Base-by-base conservation (phyloP, 2,888 invertebrate species). In the Harpalus rubripes region DNA sequence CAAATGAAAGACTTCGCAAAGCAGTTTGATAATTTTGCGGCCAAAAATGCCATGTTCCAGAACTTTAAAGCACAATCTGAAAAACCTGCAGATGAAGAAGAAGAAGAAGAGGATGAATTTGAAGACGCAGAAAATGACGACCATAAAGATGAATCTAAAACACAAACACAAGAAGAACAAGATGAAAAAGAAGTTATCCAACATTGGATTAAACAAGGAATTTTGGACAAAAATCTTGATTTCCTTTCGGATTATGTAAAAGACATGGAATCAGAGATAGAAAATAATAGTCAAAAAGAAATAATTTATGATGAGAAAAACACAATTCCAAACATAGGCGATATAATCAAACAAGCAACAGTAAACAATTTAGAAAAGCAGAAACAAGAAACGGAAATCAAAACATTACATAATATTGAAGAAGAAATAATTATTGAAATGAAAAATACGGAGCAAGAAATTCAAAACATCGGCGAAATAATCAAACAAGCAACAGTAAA, bases 401-500 rank as follows among this genome's bases (percentile, higher is more conserved):
- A 32, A 32, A 3, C 5, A 32, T 1, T 4, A 32, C 0, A 32
- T 32, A 32, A 32, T 32, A 32, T 32, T 32, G 3, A 32, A 32
- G 32, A 32, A 32, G 5, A 32, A 16, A 32, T 7, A 39, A 72
- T 44, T 72, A 41, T 80, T 39, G 16, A 7, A n/a, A 65, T 41
- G 32, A 78, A 81, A 61, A 78, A 72, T 39, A 68, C 26, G 8
- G 5, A 12, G 10, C 15, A 68, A 68, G 41, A 68, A 39, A 39
- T 32, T 12, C 32, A 1, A 85, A 86, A 16, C 86, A 84, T 7
- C 16, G 68, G 85, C 8, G n/a, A 44, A 52, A 39, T 72, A 32
- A 85, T 86, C 32, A 85, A 85, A 85, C 83, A 86, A n/a, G 78
- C 88, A 72, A 88, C 89, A 8, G 88, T 87, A 18, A 89, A 89